Percentiles rank a stretch among this genome's conserved stretches.
These are phyloP conservation scores for Neoascia interrupta DNA, from an alignment of 2,888 invertebrate species.

Conservation along the genomic window DNA sequence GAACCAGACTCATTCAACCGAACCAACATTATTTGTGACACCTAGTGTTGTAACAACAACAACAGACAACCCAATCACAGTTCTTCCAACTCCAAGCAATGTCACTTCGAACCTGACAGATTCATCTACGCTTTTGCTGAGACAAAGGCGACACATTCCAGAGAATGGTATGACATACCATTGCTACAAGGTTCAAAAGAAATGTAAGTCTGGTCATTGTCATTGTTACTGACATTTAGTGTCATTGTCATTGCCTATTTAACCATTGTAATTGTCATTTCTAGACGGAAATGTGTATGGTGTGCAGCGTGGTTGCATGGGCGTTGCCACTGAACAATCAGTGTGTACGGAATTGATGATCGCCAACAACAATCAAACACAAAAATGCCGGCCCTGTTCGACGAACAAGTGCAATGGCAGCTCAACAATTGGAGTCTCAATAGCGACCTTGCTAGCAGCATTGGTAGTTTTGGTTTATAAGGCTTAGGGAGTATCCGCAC, in stretches of 20 bases:
- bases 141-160: conserved; percentile 67
- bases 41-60: no score
- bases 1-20: not conserved
- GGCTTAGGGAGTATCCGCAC: conserved; percentile 24
- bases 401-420: conserved; percentile 75
- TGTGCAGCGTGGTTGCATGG: conserved; percentile 75
- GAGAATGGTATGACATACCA: conserved; percentile 72
- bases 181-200: conserved; percentile 74
- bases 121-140: conserved; percentile 63
- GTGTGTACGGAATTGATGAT: conserved; percentile 72
- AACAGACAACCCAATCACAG: not conserved
- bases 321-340: conserved; percentile 71
- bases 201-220: conserved; percentile 72
- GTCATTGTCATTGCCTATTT: not conserved
- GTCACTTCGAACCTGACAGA: not conserved
- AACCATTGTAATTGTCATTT: conserved; percentile 4
- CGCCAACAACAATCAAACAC: conserved; percentile 55
- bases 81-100: not conserved
- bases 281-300: conserved; percentile 43
- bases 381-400: conserved; percentile 74
- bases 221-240: no score
- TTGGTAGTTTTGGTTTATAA: conserved; percentile 72
- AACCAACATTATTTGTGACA: conserved; percentile 20
- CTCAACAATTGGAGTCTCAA: conserved; percentile 72
- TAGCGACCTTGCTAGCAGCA: conserved; percentile 72